Evolutionary conservation across 2,888 invertebrate species (phyloP).

Genomic region (Napeogenes inachia): DNA sequence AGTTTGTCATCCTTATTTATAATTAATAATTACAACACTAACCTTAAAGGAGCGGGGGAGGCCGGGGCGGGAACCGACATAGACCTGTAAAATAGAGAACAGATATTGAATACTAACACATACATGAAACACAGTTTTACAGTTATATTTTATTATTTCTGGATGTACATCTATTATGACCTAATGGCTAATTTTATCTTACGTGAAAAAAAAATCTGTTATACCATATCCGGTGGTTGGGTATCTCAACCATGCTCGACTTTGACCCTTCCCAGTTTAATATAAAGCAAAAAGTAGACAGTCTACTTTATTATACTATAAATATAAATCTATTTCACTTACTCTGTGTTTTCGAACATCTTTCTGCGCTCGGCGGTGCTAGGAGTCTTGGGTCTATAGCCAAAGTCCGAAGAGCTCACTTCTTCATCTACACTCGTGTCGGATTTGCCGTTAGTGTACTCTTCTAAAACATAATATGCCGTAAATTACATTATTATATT

Average conservation of each 20-base stretch:
- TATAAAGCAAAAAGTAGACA: no score
- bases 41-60: constrained; percentile 85
- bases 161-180: no score
- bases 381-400: constrained; percentile 84
- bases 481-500: no score
- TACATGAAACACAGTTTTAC: no score
- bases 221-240: background rate
- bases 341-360: constrained; percentile 79
- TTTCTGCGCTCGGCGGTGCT: constrained; percentile 89
- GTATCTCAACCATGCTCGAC: background rate
- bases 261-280: background rate
- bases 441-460: constrained; percentile 78
- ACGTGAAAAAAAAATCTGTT: no score
- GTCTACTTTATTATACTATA: background rate
- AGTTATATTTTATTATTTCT: no score
- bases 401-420: constrained; percentile 79
- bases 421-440: constrained; percentile 80
- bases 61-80: constrained; percentile 69
- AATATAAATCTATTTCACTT: constrained; percentile 35
- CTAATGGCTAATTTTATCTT: no score
- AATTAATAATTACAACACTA: constrained; percentile 9
- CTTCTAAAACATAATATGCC: constrained; percentile 41
- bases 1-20: no score
- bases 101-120: no score
- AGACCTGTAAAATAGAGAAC: background rate